These are phyloP conservation scores for Steinernema hermaphroditum DNA, from an alignment of 2,888 invertebrate species.

Conservation along the genomic window DNA sequence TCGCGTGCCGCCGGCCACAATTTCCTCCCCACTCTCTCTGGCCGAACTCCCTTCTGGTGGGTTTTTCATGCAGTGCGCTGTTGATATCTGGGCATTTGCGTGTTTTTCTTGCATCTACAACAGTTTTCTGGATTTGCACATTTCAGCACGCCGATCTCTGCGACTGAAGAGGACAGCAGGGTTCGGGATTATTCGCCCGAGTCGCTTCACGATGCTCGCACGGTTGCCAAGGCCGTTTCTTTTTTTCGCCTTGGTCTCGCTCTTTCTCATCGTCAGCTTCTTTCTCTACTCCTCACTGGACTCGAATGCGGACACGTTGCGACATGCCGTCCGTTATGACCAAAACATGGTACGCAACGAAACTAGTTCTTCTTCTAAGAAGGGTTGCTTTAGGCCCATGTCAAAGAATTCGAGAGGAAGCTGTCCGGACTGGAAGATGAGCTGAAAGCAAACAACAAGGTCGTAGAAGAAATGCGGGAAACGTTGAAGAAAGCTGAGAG, in stretches of 20 bases:
- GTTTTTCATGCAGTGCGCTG: no score
- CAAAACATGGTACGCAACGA: background rate
- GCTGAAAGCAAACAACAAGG: background rate
- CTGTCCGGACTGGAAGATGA: conserved; percentile 3
- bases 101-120: no score
- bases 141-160: no score
- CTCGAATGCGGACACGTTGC: background rate
- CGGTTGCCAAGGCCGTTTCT: conserved; percentile 8
- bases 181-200: background rate
- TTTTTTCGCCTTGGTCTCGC: background rate
- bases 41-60: background rate
- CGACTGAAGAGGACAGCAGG: background rate
- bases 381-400: background rate
- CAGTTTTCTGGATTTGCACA: no score
- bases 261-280: conserved; percentile 17
- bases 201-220: background rate
- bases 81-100: no score
- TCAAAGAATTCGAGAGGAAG: conserved; percentile 13
- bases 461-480: conserved; percentile 11
- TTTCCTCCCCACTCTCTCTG: conserved; percentile 6
- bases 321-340: conserved; percentile 10
- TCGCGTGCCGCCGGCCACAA: background rate
- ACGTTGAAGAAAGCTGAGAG: conserved; percentile 16
- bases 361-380: background rate
- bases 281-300: background rate